Percentiles rank a stretch among this genome's conserved stretches.
These are phyloP conservation scores for Pseudoips prasinana DNA, from an alignment of 2,888 invertebrate genomes.

Conservation along the genomic window DNA sequence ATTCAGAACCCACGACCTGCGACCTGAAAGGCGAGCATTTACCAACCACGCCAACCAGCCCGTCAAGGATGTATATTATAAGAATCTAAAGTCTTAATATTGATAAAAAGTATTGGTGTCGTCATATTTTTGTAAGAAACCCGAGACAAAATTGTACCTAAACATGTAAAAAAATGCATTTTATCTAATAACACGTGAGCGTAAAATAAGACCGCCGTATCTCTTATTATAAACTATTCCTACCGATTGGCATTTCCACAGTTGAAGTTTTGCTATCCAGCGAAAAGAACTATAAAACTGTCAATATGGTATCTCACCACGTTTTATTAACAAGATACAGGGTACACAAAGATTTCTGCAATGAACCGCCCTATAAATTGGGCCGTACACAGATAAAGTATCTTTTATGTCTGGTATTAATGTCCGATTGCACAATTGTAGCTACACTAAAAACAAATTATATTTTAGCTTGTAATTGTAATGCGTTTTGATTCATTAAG, in stretches of 20 bases:
- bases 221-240: too few relatives aligned
- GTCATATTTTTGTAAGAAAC: too few relatives aligned
- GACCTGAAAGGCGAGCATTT: too few relatives aligned
- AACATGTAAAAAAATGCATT: too few relatives aligned
- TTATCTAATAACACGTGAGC: too few relatives aligned
- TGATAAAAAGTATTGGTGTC: too few relatives aligned
- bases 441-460: not conserved
- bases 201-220: too few relatives aligned
- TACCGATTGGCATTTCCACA: constrained; percentile 2
- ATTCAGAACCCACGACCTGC: too few relatives aligned
- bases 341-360: constrained; percentile 9
- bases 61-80: too few relatives aligned
- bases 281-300: constrained; percentile 18
- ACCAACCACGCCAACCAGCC: too few relatives aligned
- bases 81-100: too few relatives aligned
- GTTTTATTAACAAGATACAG: constrained; percentile 22
- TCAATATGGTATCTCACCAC: constrained; percentile 15
- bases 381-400: constrained; percentile 7
- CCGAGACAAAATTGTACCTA: too few relatives aligned
- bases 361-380: constrained; percentile 9
- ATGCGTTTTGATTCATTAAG: constrained; percentile 26
- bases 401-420: constrained; percentile 8
- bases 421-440: constrained; percentile 2
- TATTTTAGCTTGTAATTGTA: constrained; percentile 9
- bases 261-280: constrained; percentile 9